Evolutionary conservation across 92 coral and sea anemone species (phyloP), one percentile per base, ranked within the genome.

Genomic region (Phenganax stokvisi): DNA sequence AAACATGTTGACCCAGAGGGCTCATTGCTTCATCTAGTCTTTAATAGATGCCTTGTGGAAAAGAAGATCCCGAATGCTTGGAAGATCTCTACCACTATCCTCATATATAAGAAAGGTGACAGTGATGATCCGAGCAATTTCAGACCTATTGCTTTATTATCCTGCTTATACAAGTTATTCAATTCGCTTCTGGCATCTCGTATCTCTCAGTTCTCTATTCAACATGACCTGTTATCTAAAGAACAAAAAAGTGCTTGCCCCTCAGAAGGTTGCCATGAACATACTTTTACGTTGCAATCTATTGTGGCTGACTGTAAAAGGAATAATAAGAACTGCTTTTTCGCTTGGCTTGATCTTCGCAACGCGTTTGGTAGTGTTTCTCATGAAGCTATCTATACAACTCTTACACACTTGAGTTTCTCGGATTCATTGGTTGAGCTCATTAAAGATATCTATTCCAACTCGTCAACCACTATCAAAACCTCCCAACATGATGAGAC

Each of bases 351-450:
- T 15, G 63, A 74, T 15, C 15, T 74, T 1, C 27, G 62, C 5
- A 74, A 74, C 29, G 79, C 79, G 7, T 74, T 74, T 15, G 29
- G 79, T 6, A 74, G 79, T 53, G 20, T 74, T 8, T 57, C 79
- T 10, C 61, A 74, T 54, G 31, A 2, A 0, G 79, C 47, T 7
- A 74, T 74, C 30, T n/a, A 13, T 16, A 71, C 75, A 54, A 71
- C 75, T 0, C 55, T 71, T 7, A 12, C 6, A 0, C 79, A 74
- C 25, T 20, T 20, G 25, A 20, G 25, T 20, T 20, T 20, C 25
- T 20, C 25, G 25, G 25, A 20, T 20, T 56, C 27, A 8, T 29
- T 74, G 29, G 62, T 52, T 12, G 17, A 11, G 7, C 17, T 74
- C 2, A 74, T 74, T 9, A 74, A 11, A 20, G 56, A 74, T 51